A percentile compares a stretch with the other conserved stretches of the same genome.
Evolutionary conservation across 92 coral and sea anemone genomes (phyloP).

Genomic region (Virgularia gustaviana): DNA sequence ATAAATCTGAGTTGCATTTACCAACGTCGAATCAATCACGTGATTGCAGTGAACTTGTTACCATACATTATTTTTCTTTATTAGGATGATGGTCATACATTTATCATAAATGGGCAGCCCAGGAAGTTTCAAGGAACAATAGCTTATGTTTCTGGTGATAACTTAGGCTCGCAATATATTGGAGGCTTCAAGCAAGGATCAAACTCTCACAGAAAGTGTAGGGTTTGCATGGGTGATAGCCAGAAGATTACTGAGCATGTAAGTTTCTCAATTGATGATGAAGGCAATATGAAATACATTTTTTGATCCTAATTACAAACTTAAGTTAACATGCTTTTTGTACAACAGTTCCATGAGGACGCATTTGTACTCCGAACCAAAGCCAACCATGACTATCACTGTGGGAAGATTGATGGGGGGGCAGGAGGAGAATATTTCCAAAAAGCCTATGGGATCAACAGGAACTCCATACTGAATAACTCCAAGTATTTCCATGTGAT

Average conservation of each 20-base stretch:
- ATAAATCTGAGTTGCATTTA: too few relatives aligned
- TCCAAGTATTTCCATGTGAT: slow-evolving; percentile 58
- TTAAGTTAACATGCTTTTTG: neutral
- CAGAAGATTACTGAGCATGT: slow-evolving; percentile 17
- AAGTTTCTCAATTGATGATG: too few relatives aligned
- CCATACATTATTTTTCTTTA: too few relatives aligned
- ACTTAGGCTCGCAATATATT: slow-evolving; percentile 37
- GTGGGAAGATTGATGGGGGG: slow-evolving; percentile 43
- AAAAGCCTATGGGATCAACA: slow-evolving; percentile 59
- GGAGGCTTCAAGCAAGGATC: slow-evolving; percentile 40
- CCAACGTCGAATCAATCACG: too few relatives aligned
- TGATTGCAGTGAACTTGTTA: too few relatives aligned
- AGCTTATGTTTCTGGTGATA: slow-evolving; percentile 43
- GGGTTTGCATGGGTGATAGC: slow-evolving; percentile 42
- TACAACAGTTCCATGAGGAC: slow-evolving; percentile 66
- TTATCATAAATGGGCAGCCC: slow-evolving; percentile 18
- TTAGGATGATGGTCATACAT: slow-evolving; percentile 39
- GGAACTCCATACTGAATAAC: slow-evolving; percentile 38
- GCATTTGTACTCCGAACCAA: slow-evolving; percentile 54
- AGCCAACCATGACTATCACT: slow-evolving; percentile 46
- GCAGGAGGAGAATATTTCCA: slow-evolving; percentile 58
- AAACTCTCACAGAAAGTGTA: slow-evolving; percentile 23
- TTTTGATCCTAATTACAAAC: neutral
- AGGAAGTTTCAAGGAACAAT: slow-evolving; percentile 29
- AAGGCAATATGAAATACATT: neutral